A percentile compares a stretch with the other conserved stretches of the same genome.
Conservation (phyloP, 2,888 invertebrate genomes). For the Elegia similella region DNA sequence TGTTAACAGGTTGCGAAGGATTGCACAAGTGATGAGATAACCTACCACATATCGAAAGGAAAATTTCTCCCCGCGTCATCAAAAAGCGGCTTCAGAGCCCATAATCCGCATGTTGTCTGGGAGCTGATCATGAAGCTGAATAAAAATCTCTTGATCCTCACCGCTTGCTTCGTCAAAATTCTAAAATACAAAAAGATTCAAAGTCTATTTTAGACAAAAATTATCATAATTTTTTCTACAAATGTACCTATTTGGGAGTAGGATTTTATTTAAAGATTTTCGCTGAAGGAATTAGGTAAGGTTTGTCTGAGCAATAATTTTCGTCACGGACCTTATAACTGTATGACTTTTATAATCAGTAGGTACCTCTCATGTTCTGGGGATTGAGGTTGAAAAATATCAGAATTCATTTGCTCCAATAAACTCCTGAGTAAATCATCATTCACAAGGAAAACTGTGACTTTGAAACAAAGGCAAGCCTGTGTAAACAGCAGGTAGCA, state of each 20-base stretch:
- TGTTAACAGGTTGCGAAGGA: too few species aligned
- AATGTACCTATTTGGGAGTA: neutral
- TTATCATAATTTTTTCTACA: too few species aligned
- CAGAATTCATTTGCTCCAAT: slow-evolving; percentile 52
- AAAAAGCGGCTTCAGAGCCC: slow-evolving; percentile 65
- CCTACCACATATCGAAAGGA: slow-evolving; percentile 73
- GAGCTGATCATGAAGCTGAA: slow-evolving; percentile 63
- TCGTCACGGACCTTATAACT: too few species aligned
- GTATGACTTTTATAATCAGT: too few species aligned
- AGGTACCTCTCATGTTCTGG: slow-evolving; percentile 50
- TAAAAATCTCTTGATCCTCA: slow-evolving; percentile 56
- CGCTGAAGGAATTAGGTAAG: too few species aligned
- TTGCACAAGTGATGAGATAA: neutral
- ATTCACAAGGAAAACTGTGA: slow-evolving; percentile 60
- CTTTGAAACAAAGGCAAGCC: slow-evolving; percentile 68
- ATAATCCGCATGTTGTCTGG: slow-evolving; percentile 59
- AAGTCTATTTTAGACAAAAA: too few species aligned
- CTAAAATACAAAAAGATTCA: too few species aligned
- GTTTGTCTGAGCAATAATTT: too few species aligned
- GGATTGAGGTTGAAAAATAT: slow-evolving; percentile 51
- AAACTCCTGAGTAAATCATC: slow-evolving; percentile 45
- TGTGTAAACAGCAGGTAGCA: slow-evolving; percentile 67
- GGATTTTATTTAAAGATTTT: too few species aligned
- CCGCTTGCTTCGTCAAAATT: slow-evolving; percentile 53
- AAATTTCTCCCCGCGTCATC: slow-evolving; percentile 65